These are phyloP conservation scores for Phyllotreta cruciferae DNA, from an alignment of 2,888 invertebrate genomes.

Conservation along the genomic window DNA sequence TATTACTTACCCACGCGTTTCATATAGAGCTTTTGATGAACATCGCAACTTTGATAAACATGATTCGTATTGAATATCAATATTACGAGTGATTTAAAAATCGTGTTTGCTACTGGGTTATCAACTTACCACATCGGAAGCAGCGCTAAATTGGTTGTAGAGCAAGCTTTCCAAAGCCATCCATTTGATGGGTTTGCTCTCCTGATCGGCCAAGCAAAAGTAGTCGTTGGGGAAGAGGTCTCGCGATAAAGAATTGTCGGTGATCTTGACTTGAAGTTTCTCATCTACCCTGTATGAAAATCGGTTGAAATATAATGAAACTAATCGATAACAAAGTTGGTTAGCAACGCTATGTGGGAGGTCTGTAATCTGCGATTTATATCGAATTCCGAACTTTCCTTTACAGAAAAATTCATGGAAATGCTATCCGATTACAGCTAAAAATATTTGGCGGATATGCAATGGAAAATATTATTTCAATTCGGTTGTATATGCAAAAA, in stretches of 20 bases:
- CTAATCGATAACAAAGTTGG: neutral
- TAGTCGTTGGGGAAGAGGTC: conserved; percentile 97
- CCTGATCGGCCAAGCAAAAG: conserved; percentile 95
- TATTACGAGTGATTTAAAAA: too few species aligned
- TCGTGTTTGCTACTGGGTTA: too few species aligned
- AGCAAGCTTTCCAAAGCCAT: conserved; percentile 87
- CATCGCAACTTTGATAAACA: too few species aligned
- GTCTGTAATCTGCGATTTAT: neutral
- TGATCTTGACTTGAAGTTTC: conserved; percentile 85
- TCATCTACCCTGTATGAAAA: conserved; percentile 74
- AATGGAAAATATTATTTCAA: neutral
- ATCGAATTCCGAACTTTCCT: neutral
- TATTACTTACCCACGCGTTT: too few species aligned
- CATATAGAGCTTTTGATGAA: too few species aligned
- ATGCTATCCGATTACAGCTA: neutral
- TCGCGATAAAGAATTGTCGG: conserved; percentile 90
- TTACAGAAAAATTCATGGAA: neutral
- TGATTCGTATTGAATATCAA: too few species aligned
- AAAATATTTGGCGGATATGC: neutral
- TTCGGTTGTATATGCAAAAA: too few species aligned
- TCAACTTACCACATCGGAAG: conserved; percentile 85
- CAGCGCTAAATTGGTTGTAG: conserved; percentile 81
- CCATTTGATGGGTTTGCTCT: conserved; percentile 97
- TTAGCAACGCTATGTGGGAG: conserved; percentile 9
- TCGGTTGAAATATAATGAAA: too few species aligned